Evolutionary conservation across 2,888 invertebrate species (phyloP).

Genomic region (Andrena chrysosceles): DNA sequence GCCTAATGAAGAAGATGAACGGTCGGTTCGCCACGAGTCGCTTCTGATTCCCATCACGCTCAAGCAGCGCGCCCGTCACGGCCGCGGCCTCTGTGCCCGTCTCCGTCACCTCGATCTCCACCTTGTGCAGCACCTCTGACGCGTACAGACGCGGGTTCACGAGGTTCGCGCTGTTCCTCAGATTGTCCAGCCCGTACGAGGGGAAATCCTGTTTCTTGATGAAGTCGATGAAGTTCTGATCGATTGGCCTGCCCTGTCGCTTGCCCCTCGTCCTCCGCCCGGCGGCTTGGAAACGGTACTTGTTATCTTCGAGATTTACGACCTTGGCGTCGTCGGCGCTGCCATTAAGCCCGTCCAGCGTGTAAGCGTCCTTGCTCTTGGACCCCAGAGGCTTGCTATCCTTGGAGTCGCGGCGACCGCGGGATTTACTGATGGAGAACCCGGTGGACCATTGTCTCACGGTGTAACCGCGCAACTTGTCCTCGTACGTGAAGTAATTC

Average conservation of each 20-base stretch:
- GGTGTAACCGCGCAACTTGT: slow-evolving; percentile 67
- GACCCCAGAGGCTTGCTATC: not conserved
- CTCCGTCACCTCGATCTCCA: slow-evolving; percentile 89
- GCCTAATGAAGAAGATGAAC: slow-evolving; percentile 91
- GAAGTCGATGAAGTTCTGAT: slow-evolving; percentile 74
- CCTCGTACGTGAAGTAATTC: slow-evolving; percentile 76
- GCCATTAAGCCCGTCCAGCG: not conserved
- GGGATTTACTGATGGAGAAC: slow-evolving; percentile 69
- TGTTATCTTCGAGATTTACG: slow-evolving; percentile 58
- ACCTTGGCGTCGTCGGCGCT: slow-evolving; percentile 23
- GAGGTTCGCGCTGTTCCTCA: slow-evolving; percentile 80
- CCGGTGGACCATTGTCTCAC: slow-evolving; percentile 80
- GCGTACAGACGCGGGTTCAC: slow-evolving; percentile 88
- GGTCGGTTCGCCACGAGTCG: slow-evolving; percentile 88
- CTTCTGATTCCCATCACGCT: slow-evolving; percentile 86
- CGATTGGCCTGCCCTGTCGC: slow-evolving; percentile 72
- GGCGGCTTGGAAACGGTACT: slow-evolving; percentile 52
- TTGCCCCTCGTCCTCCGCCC: slow-evolving; percentile 64
- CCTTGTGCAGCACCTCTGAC: slow-evolving; percentile 89
- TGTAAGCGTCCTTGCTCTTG: slow-evolving; percentile 15
- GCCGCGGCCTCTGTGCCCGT: slow-evolving; percentile 91
- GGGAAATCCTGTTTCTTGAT: slow-evolving; percentile 67
- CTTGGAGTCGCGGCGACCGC: slow-evolving; percentile 18
- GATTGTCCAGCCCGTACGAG: slow-evolving; percentile 76
- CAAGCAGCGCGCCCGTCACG: slow-evolving; percentile 87